Evolutionary conservation across 2,113 vertebrate genomes (phyloP), one percentile per base, ranked within the genome.

Genomic region (Piaya cayana): DNA sequence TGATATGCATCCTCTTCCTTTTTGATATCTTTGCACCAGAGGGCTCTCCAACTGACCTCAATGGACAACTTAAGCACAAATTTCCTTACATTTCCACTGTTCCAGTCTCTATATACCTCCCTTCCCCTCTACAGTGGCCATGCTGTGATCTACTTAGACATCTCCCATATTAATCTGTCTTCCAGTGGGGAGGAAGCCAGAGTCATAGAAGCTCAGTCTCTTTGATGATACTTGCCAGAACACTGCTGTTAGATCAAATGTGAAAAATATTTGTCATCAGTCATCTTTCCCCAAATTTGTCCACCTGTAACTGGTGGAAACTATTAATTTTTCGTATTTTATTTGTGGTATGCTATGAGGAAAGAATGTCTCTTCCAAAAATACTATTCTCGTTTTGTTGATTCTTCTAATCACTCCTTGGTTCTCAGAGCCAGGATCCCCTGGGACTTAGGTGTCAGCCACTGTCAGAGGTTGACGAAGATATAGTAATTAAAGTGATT

Each of bases 161-260:
- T 3, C 5, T 71, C 27, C 43, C 36, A 50, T 11, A 5, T 15
- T 79, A 27, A 71, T 59, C 71, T 71, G 4, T 42, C 16, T 88
- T 88, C 58, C 1, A 0, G 9, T 72, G 47, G 39, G 6, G 15
- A 34, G 74, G 47, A 88, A 76, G 27, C 20, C 20, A 60, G 0
- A 0, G 43, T 42, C 27, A 30, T 32, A 82, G 58, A 86, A 79
- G 6, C 21, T 76, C 34, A 62, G 15, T 67, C 78, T 81, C 27
- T 20, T 45, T 67, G 30, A 49, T 62, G 16, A n/a, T 25, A 37
- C 19, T 77, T 83, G 29, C 9, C 34, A 76, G 47, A 79, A 82
- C 25, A 30, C 29, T 52, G 8, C 26, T 72, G 6, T 76, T 81
- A 81, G 19, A 53, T 69, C 26, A 89, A 53, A 81, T 62, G 69